These are phyloP conservation scores for Lanius ludovicianus DNA, from an alignment of 2,113 vertebrate species.

Conservation along the genomic window DNA sequence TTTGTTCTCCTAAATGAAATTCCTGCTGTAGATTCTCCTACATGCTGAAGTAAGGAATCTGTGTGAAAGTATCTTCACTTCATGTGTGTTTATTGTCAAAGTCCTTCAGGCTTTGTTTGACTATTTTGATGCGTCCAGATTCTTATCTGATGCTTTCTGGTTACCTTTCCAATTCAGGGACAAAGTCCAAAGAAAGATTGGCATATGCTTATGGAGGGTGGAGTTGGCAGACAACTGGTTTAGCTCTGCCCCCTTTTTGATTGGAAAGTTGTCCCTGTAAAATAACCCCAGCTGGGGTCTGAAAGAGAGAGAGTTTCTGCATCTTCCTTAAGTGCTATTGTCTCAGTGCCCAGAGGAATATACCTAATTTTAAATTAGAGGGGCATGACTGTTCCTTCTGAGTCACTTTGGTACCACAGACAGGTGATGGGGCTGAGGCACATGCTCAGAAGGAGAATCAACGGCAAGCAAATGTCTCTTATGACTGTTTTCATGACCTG, in stretches of 20 bases:
- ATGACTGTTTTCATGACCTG: neutral
- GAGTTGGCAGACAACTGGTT: conserved; percentile 19
- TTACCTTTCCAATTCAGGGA: conserved; percentile 18
- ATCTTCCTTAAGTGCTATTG: neutral
- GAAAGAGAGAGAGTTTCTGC: neutral
- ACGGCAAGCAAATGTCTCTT: neutral
- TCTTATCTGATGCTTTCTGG: conserved; percentile 60
- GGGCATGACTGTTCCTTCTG: neutral
- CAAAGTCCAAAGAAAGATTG: conserved; percentile 43
- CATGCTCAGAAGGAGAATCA: neutral
- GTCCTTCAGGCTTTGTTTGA: conserved; percentile 62
- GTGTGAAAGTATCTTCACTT: neutral
- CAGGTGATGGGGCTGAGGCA: neutral
- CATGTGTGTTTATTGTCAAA: conserved; percentile 36
- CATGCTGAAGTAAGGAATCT: neutral
- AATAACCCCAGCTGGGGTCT: neutral
- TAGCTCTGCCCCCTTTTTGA: neutral
- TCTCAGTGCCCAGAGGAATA: neutral
- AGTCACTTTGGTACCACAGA: neutral
- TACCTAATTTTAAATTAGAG: neutral
- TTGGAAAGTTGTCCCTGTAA: neutral
- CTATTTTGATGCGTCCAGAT: conserved; percentile 55
- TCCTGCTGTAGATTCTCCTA: neutral
- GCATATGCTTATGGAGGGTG: neutral
- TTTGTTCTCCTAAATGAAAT: neutral